phyloP scores from a whole-genome alignment of 1,140 invertebrate species.

The Hestina assimilis region DNA sequence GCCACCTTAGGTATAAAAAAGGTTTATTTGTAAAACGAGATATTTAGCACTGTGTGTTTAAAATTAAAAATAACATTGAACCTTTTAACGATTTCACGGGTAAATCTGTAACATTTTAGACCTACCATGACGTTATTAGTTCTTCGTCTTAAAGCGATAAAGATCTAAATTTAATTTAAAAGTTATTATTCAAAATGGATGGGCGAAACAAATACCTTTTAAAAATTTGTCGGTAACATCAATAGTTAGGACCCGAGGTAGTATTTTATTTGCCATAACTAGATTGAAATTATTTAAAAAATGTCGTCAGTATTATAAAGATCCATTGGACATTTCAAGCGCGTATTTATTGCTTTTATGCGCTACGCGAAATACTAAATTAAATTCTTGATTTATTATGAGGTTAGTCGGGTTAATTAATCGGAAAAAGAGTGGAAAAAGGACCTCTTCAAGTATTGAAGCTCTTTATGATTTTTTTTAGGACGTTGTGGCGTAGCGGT shows the following conservation, averaged over 20 bases:
- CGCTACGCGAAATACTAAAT: constrained; percentile 34
- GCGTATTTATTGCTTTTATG: constrained; percentile 66
- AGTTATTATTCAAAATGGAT: constrained; percentile 45
- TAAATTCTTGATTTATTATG: constrained; percentile 55
- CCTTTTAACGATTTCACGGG: constrained; percentile 33
- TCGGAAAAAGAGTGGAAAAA: no score
- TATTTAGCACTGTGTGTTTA: no score
- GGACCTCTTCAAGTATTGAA: no score
- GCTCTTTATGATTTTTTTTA: no score
- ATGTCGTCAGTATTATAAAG: constrained; percentile 65
- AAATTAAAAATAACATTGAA: constrained; percentile 11
- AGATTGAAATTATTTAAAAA: constrained; percentile 17
- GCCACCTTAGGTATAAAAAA: no score
- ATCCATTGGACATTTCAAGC: constrained; percentile 46
- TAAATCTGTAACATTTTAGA: constrained; percentile 28
- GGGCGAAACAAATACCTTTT: constrained; percentile 59
- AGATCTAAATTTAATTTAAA: constrained; percentile 67
- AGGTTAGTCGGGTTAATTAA: constrained; percentile 24
- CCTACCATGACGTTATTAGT: constrained; percentile 55
- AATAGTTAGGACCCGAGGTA: constrained; percentile 41
- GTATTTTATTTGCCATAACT: background rate
- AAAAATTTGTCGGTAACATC: constrained; percentile 51
- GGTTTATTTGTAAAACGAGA: no score
- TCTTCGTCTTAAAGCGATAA: constrained; percentile 67
- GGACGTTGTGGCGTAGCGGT: no score